phyloP scores from a whole-genome alignment of 1,140 invertebrate genomes.

The Steinernema khuongi region DNA sequence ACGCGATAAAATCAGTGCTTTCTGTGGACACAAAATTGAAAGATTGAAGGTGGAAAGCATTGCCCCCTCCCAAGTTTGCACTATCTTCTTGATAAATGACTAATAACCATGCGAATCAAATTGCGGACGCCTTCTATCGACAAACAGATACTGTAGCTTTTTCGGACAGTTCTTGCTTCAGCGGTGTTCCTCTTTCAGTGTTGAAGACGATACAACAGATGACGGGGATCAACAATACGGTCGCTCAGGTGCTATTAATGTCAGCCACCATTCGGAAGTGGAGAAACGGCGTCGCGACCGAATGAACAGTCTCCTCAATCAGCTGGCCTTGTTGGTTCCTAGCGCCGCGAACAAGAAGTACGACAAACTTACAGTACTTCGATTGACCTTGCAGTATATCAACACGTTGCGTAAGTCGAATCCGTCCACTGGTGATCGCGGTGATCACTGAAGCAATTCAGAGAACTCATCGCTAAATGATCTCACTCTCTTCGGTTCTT shows the following conservation, averaged over 20 bases:
- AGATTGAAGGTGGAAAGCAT: no score
- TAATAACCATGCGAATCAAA: no score
- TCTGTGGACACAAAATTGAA: no score
- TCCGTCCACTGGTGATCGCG: not conserved
- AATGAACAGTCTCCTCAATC: not conserved
- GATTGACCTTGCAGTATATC: not conserved
- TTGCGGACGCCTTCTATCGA: no score
- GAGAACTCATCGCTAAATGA: not conserved
- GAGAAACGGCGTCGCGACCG: not conserved
- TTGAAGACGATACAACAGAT: not conserved
- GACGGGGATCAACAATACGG: not conserved
- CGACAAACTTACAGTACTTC: not conserved
- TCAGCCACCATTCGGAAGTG: not conserved
- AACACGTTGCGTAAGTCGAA: slow-evolving; percentile 4
- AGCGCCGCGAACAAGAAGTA: not conserved
- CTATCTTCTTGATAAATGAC: no score
- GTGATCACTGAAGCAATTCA: not conserved
- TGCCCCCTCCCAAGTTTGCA: no score
- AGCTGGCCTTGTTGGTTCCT: not conserved
- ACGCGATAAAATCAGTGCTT: no score
- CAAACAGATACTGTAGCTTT: no score
- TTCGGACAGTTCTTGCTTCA: not conserved
- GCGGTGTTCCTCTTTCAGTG: not conserved
- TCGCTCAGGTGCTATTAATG: not conserved
- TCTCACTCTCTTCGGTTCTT: not conserved